phyloP scores from a whole-genome alignment of 2,113 vertebrate species.

The Pionites leucogaster region DNA sequence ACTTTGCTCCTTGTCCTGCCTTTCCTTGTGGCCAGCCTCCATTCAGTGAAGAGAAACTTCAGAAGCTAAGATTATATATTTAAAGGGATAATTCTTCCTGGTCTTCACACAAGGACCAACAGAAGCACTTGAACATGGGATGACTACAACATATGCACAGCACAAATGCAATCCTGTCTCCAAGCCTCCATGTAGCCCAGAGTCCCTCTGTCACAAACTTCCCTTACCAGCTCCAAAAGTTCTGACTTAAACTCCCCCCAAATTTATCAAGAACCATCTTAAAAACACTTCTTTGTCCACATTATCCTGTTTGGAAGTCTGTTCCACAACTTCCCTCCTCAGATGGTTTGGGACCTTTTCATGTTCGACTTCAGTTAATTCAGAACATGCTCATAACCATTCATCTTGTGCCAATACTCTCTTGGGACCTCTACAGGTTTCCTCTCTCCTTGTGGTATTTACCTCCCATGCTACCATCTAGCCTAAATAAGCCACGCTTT shows the following conservation, averaged over 20 bases:
- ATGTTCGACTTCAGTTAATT: slow-evolving; percentile 59
- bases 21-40: background rate
- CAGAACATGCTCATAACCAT: background rate
- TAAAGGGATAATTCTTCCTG: background rate
- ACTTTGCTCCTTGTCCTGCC: background rate
- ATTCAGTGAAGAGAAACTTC: background rate
- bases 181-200: fast-evolving
- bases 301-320: slow-evolving; percentile 54
- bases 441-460: slow-evolving; percentile 33
- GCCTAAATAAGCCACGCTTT: slow-evolving; percentile 46
- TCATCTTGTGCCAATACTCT: slow-evolving; percentile 48
- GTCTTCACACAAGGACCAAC: background rate
- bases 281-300: slow-evolving; percentile 49
- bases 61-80: background rate
- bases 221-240: background rate
- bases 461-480: background rate
- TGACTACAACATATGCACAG: fast-evolving
- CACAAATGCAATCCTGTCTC: background rate
- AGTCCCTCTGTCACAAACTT: background rate
- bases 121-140: background rate
- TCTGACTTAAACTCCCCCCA: background rate
- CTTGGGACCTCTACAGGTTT: slow-evolving; percentile 32
- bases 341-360: slow-evolving; percentile 17
- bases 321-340: slow-evolving; percentile 38
- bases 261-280: slow-evolving; percentile 22